Evolutionary conservation across 1,140 invertebrate genomes (phyloP).

Genomic region (Drosophila pruinosa): DNA sequence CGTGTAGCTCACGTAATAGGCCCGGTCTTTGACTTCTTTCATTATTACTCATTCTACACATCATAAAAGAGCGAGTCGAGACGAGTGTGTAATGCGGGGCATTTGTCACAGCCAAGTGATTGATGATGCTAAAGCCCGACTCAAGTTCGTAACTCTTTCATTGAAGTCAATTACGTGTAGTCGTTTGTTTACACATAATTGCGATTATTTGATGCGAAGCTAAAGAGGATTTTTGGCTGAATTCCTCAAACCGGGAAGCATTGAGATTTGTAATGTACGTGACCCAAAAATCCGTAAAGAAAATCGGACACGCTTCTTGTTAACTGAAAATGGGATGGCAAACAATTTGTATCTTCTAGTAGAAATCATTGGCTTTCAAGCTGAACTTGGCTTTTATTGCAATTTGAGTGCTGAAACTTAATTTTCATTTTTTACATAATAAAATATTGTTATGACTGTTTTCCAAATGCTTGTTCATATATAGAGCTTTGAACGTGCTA

Average conservation of each 20-base stretch:
- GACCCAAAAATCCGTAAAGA: background rate
- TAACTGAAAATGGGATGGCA: background rate
- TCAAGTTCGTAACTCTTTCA: slow-evolving; percentile 14
- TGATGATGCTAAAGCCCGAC: slow-evolving; percentile 50
- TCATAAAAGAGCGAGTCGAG: slow-evolving; percentile 45
- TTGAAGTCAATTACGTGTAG: slow-evolving; percentile 31
- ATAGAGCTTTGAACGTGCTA: background rate
- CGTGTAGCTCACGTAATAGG: slow-evolving; percentile 63
- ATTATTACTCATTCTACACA: slow-evolving; percentile 60
- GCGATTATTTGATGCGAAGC: slow-evolving; percentile 27
- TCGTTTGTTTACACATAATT: slow-evolving; percentile 10
- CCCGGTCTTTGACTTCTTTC: slow-evolving; percentile 49
- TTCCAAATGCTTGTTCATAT: background rate
- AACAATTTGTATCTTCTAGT: background rate
- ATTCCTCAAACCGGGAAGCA: slow-evolving; percentile 40
- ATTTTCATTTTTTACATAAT: background rate
- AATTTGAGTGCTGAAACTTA: background rate
- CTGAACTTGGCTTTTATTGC: background rate
- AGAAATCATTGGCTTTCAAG: slow-evolving; percentile 8
- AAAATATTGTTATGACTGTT: background rate
- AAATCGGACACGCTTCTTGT: slow-evolving; percentile 5
- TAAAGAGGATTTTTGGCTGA: slow-evolving; percentile 1
- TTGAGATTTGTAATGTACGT: background rate
- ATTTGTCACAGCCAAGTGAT: slow-evolving; percentile 57
- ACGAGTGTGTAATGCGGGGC: slow-evolving; percentile 27